Conservation (phyloP, 2,888 invertebrate species). For the Yponomeuta evonymella region DNA sequence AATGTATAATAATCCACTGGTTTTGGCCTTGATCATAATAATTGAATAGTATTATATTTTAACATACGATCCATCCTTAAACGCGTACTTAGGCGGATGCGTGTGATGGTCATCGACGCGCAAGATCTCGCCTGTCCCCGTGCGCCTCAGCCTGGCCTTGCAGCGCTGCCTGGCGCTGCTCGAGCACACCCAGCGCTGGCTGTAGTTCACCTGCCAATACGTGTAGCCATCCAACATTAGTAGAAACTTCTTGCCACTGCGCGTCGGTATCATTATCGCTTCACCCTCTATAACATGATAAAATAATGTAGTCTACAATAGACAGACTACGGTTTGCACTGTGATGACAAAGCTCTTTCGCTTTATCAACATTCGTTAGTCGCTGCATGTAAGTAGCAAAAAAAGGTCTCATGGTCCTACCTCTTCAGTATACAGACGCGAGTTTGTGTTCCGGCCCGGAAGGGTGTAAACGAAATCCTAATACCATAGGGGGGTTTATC, state of each 20-base stretch:
- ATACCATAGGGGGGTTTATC: too few relatives aligned
- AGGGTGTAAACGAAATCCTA: too few relatives aligned
- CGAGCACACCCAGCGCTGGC: conserved; percentile 38
- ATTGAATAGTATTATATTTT: conserved; percentile 26
- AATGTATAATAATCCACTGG: too few relatives aligned
- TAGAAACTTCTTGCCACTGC: conserved; percentile 39
- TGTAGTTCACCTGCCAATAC: conserved; percentile 39
- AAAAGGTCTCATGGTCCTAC: too few relatives aligned
- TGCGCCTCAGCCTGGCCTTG: conserved; percentile 28
- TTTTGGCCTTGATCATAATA: too few relatives aligned
- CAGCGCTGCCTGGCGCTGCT: conserved; percentile 34
- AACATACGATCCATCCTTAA: conserved; percentile 26
- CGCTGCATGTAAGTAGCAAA: too few relatives aligned
- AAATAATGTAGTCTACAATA: too few relatives aligned
- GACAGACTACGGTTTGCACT: too few relatives aligned
- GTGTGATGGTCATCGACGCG: conserved; percentile 29
- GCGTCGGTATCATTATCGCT: conserved; percentile 53
- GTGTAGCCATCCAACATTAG: conserved; percentile 39
- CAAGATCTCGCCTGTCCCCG: conserved; percentile 22
- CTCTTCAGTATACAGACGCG: too few relatives aligned
- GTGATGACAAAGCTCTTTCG: too few relatives aligned
- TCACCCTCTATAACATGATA: conserved; percentile 27
- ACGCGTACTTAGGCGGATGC: conserved; percentile 29
- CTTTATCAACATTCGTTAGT: too few relatives aligned
- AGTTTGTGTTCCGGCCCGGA: too few relatives aligned